Conservation (phyloP, 2,888 invertebrate species). For the Rhimphoctona megacephalus region DNA sequence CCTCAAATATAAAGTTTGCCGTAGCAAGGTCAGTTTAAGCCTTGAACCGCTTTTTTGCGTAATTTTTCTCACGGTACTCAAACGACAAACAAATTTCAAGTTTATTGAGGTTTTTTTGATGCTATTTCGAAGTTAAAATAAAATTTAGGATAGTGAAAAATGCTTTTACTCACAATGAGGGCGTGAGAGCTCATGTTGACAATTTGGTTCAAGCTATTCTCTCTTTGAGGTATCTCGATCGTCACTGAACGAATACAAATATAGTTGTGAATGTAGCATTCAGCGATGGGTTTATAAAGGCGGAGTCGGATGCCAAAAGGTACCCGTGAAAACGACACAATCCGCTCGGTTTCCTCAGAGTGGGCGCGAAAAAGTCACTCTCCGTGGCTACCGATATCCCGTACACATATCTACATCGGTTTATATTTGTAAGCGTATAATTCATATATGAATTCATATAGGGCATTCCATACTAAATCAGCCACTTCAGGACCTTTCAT, state of each 20-base stretch:
- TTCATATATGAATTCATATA: slow-evolving; percentile 34
- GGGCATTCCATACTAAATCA: too few relatives aligned
- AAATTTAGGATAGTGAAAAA: not conserved
- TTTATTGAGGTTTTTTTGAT: slow-evolving; percentile 4
- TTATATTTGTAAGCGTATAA: not conserved
- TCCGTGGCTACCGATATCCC: slow-evolving; percentile 15
- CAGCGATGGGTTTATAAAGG: slow-evolving; percentile 83
- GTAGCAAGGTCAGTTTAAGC: too few relatives aligned
- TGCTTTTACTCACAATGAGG: slow-evolving; percentile 79
- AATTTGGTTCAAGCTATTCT: slow-evolving; percentile 43
- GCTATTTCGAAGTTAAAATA: not conserved
- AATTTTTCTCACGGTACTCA: slow-evolving; percentile 20
- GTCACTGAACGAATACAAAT: slow-evolving; percentile 76
- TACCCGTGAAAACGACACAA: slow-evolving; percentile 76
- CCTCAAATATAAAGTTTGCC: too few relatives aligned
- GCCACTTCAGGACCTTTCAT: too few relatives aligned
- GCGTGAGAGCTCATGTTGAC: slow-evolving; percentile 79
- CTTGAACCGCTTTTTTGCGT: not conserved
- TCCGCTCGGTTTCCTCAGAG: slow-evolving; percentile 26
- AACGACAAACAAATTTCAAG: not conserved
- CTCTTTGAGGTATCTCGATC: slow-evolving; percentile 58
- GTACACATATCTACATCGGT: slow-evolving; percentile 2
- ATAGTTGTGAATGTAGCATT: slow-evolving; percentile 80
- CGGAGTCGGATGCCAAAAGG: slow-evolving; percentile 79
- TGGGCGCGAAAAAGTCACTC: slow-evolving; percentile 73